These are phyloP conservation scores for Aphelinus atriplicis DNA, from an alignment of 1,140 invertebrate species.

Conservation along the genomic window DNA sequence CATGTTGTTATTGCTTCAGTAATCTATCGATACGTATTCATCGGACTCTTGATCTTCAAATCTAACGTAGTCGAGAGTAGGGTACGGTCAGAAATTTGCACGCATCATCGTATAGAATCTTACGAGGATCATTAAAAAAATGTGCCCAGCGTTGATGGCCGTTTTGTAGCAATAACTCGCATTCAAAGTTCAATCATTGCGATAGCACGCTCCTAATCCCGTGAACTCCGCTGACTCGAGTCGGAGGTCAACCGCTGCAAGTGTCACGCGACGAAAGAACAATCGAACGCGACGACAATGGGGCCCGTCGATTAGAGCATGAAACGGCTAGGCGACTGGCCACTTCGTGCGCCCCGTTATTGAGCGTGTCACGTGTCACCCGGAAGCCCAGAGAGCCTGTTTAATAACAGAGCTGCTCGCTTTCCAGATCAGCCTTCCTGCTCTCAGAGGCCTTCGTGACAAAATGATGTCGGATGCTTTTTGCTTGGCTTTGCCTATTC, in stretches of 20 bases:
- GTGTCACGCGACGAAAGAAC: conserved; percentile 24
- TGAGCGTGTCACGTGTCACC: conserved; percentile 6
- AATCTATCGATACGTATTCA: too few species aligned
- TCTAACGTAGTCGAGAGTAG: too few species aligned
- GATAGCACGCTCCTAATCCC: not conserved
- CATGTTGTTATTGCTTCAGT: too few species aligned
- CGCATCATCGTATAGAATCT: too few species aligned
- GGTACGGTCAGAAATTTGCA: too few species aligned
- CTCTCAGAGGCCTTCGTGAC: not conserved
- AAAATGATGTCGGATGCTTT: conserved; percentile 15
- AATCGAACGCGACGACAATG: conserved; percentile 9
- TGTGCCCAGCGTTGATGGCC: too few species aligned
- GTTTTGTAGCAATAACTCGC: too few species aligned
- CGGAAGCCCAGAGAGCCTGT: conserved; percentile 1
- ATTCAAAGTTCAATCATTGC: too few species aligned
- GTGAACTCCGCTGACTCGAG: not conserved
- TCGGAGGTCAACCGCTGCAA: conserved; percentile 1
- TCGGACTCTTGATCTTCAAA: too few species aligned
- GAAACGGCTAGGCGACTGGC: not conserved
- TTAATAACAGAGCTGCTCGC: not conserved
- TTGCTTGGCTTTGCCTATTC: not conserved
- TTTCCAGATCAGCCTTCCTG: too few species aligned
- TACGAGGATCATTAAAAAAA: too few species aligned
- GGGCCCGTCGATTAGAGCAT: not conserved
- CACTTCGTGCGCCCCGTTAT: conserved; percentile 1